Evolutionary conservation across 1,140 invertebrate genomes (phyloP).

Genomic region (Pogonus chalceus): DNA sequence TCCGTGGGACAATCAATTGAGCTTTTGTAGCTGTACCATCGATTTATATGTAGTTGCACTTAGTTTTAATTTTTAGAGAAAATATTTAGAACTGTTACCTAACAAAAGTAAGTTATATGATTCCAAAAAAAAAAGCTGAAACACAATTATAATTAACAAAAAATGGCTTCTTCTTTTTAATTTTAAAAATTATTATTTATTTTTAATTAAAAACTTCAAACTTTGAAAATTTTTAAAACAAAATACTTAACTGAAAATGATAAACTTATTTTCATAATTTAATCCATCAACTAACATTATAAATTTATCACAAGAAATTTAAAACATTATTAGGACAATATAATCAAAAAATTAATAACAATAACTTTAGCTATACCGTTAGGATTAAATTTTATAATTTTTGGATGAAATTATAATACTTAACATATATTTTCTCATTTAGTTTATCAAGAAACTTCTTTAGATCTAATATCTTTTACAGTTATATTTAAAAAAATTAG

Average conservation of each 20-base stretch:
- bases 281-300: constrained; percentile 37
- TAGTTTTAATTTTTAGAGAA: too few species aligned
- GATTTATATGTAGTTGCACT: too few species aligned
- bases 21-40: too few species aligned
- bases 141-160: too few species aligned
- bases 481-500: constrained; percentile 49
- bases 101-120: too few species aligned
- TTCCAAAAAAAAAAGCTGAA: too few species aligned
- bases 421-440: constrained; percentile 49
- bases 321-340: constrained; percentile 37
- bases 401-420: constrained; percentile 43
- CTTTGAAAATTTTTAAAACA: constrained; percentile 26
- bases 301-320: constrained; percentile 39
- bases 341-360: constrained; percentile 37
- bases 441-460: constrained; percentile 47
- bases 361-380: constrained; percentile 43
- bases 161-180: too few species aligned
- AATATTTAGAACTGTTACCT: too few species aligned
- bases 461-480: constrained; percentile 42
- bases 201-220: constrained; percentile 24
- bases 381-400: constrained; percentile 50
- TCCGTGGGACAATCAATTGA: too few species aligned
- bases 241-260: constrained; percentile 40
- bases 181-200: constrained; percentile 37
- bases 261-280: constrained; percentile 47